Base-by-base conservation (phyloP, 2,888 invertebrate species). In the Cryptocheilus praepositus region DNA sequence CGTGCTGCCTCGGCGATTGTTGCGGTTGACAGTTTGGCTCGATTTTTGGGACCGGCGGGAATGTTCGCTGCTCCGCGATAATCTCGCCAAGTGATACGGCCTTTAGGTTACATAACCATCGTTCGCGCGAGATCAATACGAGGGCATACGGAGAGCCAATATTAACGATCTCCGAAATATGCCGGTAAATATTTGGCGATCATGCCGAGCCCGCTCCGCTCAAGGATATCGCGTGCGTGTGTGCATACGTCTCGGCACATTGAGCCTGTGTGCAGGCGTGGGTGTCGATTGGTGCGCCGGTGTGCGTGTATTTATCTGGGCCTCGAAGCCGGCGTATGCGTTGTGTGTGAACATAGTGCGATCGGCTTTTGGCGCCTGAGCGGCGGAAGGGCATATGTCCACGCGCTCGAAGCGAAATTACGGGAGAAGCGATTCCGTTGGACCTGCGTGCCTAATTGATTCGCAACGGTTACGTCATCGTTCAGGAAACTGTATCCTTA, bases 91-190 rank as follows among this genome's bases (percentile, higher is more conserved):
- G 61, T 61, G 66, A 77, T 72, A 70, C 56, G 70, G 57, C 72
- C 70, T 72, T 64, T 72, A 44, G 73, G 64, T 79, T 78, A 76
- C 71, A 61, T 74, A 80, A 78, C 71, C 61, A 53, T 58, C 53
- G 64, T 59, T 67, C 66, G 56, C 62, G 66, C 70, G 73, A 68
- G 77, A 80, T 80, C 80, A 70, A 81, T 80, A 80, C 71, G 64
- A 56, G 71, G 56, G 64, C 64, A 77, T 67, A 60, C 75, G 49
- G 61, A 72, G 73, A 79, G 74, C 76, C 80, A 83, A 82, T 83
- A 82, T 83, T 81, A 82, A 81, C 82, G 77, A 82, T 83, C 81
- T 73, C 76, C 78, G 77, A 82, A 83, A 83, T 83, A 81, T 81
- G 72, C 79, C 61, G 75, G 81, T 79, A 83, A 83, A 83, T 82